These are phyloP conservation scores for Chascanopsetta lugubris DNA, from an alignment of 2,113 vertebrate species.

Conservation along the genomic window DNA sequence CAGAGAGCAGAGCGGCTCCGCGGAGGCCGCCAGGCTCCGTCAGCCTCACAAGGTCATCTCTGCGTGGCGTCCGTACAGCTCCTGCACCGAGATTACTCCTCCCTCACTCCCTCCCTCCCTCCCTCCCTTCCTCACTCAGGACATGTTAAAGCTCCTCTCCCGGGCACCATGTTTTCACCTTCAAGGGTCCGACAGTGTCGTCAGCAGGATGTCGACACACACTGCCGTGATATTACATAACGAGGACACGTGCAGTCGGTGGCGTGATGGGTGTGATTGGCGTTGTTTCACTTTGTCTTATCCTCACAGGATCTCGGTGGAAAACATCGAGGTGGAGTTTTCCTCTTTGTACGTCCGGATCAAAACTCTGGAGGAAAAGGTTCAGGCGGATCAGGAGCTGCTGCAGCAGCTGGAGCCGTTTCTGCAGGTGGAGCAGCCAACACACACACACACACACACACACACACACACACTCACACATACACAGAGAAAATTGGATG, in stretches of 20 bases:
- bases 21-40: constrained; percentile 31
- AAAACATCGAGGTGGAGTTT: constrained; percentile 89
- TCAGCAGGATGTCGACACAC: constrained; percentile 2
- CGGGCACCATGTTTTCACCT: constrained; percentile 2
- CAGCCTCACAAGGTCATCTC: constrained; percentile 61
- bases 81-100: constrained; percentile 37
- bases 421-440: constrained; percentile 84
- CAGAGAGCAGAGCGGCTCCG: constrained; percentile 6
- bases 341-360: constrained; percentile 87
- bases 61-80: constrained; percentile 35
- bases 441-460: constrained; percentile 7
- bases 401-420: constrained; percentile 89
- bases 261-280: no score
- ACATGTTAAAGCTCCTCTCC: constrained; percentile 11
- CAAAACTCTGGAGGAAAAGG: constrained; percentile 87
- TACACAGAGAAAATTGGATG: neutral
- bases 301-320: constrained; percentile 87
- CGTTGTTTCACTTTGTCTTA: no score
- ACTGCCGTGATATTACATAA: no score
- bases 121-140: constrained; percentile 2
- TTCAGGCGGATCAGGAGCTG: constrained; percentile 86
- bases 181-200: neutral
- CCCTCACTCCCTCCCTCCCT: neutral
- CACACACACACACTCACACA: constrained; percentile 10
- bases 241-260: no score